phyloP scores from a whole-genome alignment of 2,888 invertebrate genomes.

The Acanthosepion esculentum region DNA sequence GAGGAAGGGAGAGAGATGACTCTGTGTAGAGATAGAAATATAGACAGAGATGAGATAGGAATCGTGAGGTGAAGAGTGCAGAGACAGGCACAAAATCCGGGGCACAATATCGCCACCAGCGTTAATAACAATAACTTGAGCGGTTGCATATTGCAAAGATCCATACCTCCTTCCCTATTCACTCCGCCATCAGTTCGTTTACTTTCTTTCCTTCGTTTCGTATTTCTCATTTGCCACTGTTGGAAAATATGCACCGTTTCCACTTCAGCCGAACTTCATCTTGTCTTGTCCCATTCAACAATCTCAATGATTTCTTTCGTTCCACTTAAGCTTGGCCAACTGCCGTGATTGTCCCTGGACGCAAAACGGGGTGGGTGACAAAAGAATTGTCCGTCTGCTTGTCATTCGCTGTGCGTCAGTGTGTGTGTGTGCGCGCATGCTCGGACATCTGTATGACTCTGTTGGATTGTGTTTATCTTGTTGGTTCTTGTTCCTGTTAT shows the following conservation, averaged over 20 bases:
- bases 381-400: conserved; percentile 12
- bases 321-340: conserved; percentile 2
- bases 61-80: neutral
- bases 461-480: neutral
- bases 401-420: neutral
- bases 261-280: conserved; percentile 33
- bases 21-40: neutral
- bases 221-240: conserved; percentile 8
- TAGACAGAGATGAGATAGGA: neutral
- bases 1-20: neutral
- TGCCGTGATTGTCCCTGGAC: conserved; percentile 33
- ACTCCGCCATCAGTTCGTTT: neutral
- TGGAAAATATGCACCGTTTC: conserved; percentile 9
- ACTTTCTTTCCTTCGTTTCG: neutral
- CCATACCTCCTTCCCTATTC: neutral
- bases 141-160: neutral
- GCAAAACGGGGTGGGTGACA: neutral
- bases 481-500: neutral
- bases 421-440: neutral
- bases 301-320: conserved; percentile 9
- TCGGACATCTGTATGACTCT: neutral
- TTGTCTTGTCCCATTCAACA: conserved; percentile 22
- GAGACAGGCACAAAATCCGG: neutral
- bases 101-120: conserved; percentile 17
- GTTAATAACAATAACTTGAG: conserved; percentile 9